Evolutionary conservation across 1,140 invertebrate genomes (phyloP).

Genomic region (Spodoptera litura): DNA sequence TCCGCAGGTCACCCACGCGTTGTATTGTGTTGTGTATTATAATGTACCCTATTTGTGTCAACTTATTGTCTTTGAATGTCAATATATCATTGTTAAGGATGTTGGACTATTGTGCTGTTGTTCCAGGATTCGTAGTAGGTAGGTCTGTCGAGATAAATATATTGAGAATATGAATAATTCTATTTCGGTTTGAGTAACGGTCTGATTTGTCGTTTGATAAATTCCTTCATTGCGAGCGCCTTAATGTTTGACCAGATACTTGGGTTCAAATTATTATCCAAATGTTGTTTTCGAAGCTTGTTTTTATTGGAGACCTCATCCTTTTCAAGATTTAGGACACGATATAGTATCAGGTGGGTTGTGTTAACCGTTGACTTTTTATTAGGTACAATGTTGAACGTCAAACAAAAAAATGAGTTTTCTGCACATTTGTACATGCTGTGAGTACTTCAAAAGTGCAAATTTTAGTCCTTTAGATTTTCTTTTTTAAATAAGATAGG

Average conservation of each 20-base stretch:
- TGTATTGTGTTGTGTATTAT: slow-evolving; percentile 53
- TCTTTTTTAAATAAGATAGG: no score
- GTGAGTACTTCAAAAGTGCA: no score
- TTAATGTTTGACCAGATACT: slow-evolving; percentile 18
- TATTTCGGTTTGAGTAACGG: slow-evolving; percentile 31
- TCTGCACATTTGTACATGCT: no score
- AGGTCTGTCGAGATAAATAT: slow-evolving; percentile 33
- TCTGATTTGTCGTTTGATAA: slow-evolving; percentile 28
- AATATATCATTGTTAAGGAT: slow-evolving; percentile 57
- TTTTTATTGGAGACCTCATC: slow-evolving; percentile 19
- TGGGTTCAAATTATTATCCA: slow-evolving; percentile 1
- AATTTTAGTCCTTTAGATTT: no score
- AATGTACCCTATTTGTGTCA: slow-evolving; percentile 64
- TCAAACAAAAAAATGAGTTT: no score
- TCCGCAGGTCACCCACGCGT: slow-evolving; percentile 53
- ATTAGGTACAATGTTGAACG: background rate
- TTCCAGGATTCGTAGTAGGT: slow-evolving; percentile 27
- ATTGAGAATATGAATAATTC: slow-evolving; percentile 37
- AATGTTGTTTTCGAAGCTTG: slow-evolving; percentile 5
- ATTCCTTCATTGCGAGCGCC: slow-evolving; percentile 1
- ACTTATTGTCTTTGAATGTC: slow-evolving; percentile 59
- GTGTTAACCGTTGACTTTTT: slow-evolving; percentile 30
- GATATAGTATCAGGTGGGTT: slow-evolving; percentile 32
- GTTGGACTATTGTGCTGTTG: slow-evolving; percentile 47
- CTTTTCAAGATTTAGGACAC: slow-evolving; percentile 30